A percentile compares a stretch with the other conserved stretches of the same genome.
These are phyloP conservation scores for Muscicapa striata DNA, from an alignment of 2,797 vertebrate species.

Conservation along the genomic window DNA sequence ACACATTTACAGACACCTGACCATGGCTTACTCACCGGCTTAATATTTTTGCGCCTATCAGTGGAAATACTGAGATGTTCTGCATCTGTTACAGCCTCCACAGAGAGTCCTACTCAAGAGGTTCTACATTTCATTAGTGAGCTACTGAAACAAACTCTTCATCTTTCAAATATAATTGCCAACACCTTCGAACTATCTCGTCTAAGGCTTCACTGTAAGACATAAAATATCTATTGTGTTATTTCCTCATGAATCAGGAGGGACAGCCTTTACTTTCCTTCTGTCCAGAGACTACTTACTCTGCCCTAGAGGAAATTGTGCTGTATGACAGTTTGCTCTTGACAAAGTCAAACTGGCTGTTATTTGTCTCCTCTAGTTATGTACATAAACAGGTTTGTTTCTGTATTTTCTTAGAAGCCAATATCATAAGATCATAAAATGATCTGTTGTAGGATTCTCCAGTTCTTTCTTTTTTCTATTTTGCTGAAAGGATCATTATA, in stretches of 20 bases:
- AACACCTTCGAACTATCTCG: neutral
- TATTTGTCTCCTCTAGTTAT: neutral
- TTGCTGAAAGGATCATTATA: neutral
- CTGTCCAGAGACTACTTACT: neutral
- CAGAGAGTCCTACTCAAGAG: neutral
- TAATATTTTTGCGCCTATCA: neutral
- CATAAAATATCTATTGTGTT: neutral
- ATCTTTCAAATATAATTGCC: neutral
- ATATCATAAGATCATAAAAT: too few species aligned
- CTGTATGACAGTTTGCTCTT: neutral
- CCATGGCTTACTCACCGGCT: fast-evolving
- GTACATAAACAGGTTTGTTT: neutral
- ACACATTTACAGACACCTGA: neutral
- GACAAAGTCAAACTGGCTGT: neutral
- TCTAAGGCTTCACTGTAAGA: neutral
- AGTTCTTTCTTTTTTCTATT: neutral
- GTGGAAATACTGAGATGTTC: neutral
- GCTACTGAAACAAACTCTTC: neutral
- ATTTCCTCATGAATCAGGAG: neutral
- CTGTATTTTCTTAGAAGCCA: neutral
- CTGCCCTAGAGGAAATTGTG: neutral
- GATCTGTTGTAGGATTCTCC: neutral
- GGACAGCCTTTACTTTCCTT: neutral
- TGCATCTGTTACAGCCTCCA: neutral
- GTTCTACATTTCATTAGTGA: neutral